Base-by-base conservation (phyloP, 2,113 vertebrate genomes). In the Artemisiospiza belli region DNA sequence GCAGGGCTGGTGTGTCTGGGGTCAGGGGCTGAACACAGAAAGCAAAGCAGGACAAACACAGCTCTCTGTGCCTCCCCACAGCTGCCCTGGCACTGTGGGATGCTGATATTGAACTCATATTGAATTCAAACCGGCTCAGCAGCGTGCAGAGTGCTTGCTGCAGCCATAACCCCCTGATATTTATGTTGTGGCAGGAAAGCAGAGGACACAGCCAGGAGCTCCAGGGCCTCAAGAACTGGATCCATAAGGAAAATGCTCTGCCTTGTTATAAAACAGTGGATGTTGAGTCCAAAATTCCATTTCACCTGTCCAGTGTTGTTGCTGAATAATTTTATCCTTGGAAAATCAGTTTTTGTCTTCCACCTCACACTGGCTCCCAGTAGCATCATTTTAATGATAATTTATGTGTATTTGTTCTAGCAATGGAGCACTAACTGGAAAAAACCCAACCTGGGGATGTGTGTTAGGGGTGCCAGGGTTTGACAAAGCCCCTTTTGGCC, bases 101-200 rank as follows among this genome's bases (percentile, higher is more conserved):
- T 82, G 72, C 76, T 89, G 55, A 79, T 67, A 70, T 82, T 31
- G 57, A 82, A 84, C 73, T 78, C 37, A 18, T n/a, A 43, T 59
- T 75, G 12, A 72, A 92, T 83, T 86, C 90, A 86, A 46, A 83
- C 62, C 49, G 68, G 83, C 94, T 92, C 95, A 91, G 95, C 86
- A 78, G 21, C 15, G 74, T 69, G 88, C 77, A 41, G 67, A 2
- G 49, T 47, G 66, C 89, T 58, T 58, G 80, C 92, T 92, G 83
- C 95, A 94, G 0, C 83, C 62, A 12, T 79, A 83, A 83, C 89
- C 92, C 92, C 70, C 75, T 6, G 14, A 3, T 83, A 39, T 88
- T 91, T 90, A 52, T 72, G 89, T 41, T 37, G 87, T 92, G 72
- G 58, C 79, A 47, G 27, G 27, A 30, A 90, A 4, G 12, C 6